Base-by-base conservation (phyloP, 2,888 invertebrate species). In the Selenia dentaria region DNA sequence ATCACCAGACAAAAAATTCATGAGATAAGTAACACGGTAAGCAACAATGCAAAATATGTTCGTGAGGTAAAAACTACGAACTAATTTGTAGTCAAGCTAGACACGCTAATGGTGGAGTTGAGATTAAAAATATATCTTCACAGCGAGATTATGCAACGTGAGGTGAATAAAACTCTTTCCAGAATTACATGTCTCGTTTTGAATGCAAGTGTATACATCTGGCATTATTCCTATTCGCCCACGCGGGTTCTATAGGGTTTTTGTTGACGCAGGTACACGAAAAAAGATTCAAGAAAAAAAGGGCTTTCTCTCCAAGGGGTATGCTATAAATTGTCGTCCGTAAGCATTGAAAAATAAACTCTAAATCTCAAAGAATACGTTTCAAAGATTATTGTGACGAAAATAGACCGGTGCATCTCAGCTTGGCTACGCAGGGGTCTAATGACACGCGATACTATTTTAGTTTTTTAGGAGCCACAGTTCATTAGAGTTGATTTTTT, bases 401-500 rank as follows among this genome's bases (percentile, higher is more conserved):
- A 35, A 33, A 43, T 26, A 34, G 16, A 14, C 42, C 24, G 45
- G 36, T 18, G 44, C 33, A 57, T 50, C 46, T 26, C 38, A 45
- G 46, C 36, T 34, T 26, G 11, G 24, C 54, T 46, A 70, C 70
- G 77, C 79, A 77, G 80, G 84, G 83, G 82, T 83, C 83, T 83
- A 83, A 86, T 82, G 83, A 83, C 80, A 81, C 79, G 74, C 73
- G 79, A 75, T 70, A 70, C 65, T 74, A 78, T 80, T 79, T 71
- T 20, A 8, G 16, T 37, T 27, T 74, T 74, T 72, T 67, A 68
- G 43, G 54, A 70, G 64, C 74, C 70, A 67, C 67, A 71, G 77
- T 80, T 83, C 83, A 86, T 86, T 83, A 79, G 70, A 75, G 73
- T 64, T 67, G 57, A 66, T 64, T 67, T 46, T 68, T 57, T 67